A percentile compares a stretch with the other conserved stretches of the same genome.
These are phyloP conservation scores for Ptychobarbus kaznakovi DNA, from an alignment of 2,797 vertebrate genomes.

Conservation along the genomic window DNA sequence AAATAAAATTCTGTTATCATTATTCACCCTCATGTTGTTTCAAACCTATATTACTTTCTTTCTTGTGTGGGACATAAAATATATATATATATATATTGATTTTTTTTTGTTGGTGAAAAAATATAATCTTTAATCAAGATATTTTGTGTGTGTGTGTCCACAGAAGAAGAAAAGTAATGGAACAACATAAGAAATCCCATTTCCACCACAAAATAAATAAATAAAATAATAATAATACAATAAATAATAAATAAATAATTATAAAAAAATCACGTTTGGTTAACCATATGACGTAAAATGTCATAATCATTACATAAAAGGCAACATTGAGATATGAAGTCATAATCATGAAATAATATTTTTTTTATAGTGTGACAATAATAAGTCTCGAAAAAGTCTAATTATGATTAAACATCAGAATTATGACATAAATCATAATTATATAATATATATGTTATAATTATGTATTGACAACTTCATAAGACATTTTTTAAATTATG, in stretches of 20 bases:
- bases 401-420: neutral
- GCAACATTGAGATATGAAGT: neutral
- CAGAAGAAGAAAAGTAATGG: neutral
- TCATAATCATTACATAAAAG: neutral
- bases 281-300: neutral
- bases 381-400: neutral
- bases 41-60: neutral
- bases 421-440: neutral
- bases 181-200: neutral
- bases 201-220: neutral
- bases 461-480: neutral
- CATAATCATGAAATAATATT: too few species aligned
- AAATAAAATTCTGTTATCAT: too few species aligned
- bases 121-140: neutral
- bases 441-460: neutral
- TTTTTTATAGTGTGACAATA: too few species aligned
- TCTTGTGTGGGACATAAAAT: neutral
- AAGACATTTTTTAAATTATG: neutral
- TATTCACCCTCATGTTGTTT: too few species aligned
- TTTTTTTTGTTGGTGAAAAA: neutral
- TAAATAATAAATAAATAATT: too few species aligned
- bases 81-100: neutral
- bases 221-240: neutral
- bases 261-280: neutral
- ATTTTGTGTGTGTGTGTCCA: neutral